A percentile compares a stretch with the other conserved stretches of the same genome.
These are phyloP conservation scores for Zaprionus capensis DNA, from an alignment of 1,140 invertebrate species.

Conservation along the genomic window DNA sequence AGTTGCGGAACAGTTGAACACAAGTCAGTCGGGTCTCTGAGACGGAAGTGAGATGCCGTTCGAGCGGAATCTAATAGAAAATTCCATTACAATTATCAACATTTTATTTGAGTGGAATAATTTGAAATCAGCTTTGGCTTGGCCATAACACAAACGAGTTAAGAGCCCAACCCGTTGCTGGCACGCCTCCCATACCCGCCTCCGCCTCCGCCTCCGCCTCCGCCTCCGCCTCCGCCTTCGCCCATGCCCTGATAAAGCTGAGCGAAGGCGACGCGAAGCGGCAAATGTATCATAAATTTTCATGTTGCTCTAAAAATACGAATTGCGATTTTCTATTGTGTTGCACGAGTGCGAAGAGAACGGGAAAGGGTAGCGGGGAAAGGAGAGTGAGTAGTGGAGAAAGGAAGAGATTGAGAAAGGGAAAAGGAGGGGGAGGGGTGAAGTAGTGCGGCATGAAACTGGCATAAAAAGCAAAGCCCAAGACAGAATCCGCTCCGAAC, in stretches of 20 bases:
- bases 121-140: conserved; percentile 50
- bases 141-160: conserved; percentile 46
- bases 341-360: conserved; percentile 26
- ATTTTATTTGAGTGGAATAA: conserved; percentile 69
- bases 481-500: conserved; percentile 61
- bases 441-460: conserved; percentile 50
- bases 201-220: neutral
- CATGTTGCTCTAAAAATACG: conserved; percentile 73
- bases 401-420: neutral
- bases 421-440: conserved; percentile 6
- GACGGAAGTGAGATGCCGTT: conserved; percentile 13
- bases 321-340: conserved; percentile 79
- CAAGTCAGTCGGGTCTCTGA: neutral
- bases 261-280: conserved; percentile 29
- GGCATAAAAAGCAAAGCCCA: conserved; percentile 71
- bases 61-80: conserved; percentile 65
- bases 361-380: neutral
- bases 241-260: neutral
- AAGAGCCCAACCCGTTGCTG: conserved; percentile 7
- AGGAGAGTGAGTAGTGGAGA: conserved; percentile 2
- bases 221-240: neutral
- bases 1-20: conserved; percentile 2
- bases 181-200: neutral
- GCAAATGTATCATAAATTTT: conserved; percentile 79
- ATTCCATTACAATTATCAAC: conserved; percentile 79